Evolutionary conservation across 2,888 invertebrate species (phyloP).

Genomic region (Drosophila buzzatii): DNA sequence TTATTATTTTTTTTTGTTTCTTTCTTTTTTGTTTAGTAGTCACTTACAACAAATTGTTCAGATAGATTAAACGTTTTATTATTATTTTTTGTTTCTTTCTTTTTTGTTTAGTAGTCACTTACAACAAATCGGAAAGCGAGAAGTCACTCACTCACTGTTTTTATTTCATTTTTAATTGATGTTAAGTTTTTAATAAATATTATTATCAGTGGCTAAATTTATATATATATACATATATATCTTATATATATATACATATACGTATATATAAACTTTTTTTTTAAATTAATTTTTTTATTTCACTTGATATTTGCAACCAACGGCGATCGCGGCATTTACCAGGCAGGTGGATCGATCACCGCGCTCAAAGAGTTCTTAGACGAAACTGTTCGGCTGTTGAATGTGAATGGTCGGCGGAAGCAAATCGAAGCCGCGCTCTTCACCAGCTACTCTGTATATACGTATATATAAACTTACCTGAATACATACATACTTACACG

Average conservation of each 20-base stretch:
- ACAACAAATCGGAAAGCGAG: neutral
- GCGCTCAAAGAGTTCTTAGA: slow-evolving; percentile 83
- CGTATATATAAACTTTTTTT: too few species aligned
- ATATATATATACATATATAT: neutral
- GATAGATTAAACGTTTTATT: neutral
- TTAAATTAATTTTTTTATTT: slow-evolving; percentile 10
- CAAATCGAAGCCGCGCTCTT: slow-evolving; percentile 48
- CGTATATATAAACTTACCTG: neutral
- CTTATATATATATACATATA: neutral
- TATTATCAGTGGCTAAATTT: neutral
- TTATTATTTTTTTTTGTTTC: neutral
- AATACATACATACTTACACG: neutral
- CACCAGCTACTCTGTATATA: slow-evolving; percentile 24
- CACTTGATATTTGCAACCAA: slow-evolving; percentile 26
- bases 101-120: neutral
- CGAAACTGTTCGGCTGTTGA: slow-evolving; percentile 78
- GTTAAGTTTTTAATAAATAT: neutral
- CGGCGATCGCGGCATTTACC: slow-evolving; percentile 37
- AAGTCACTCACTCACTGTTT: slow-evolving; percentile 17
- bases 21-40: neutral
- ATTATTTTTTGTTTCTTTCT: neutral
- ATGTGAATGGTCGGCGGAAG: slow-evolving; percentile 64
- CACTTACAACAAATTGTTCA: slow-evolving; percentile 8
- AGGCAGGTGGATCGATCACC: slow-evolving; percentile 69
- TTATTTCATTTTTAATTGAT: neutral